Percentiles rank a stretch among this genome's conserved stretches.
phyloP scores from a whole-genome alignment of 2,797 vertebrate genomes.

The Trachurus trachurus region DNA sequence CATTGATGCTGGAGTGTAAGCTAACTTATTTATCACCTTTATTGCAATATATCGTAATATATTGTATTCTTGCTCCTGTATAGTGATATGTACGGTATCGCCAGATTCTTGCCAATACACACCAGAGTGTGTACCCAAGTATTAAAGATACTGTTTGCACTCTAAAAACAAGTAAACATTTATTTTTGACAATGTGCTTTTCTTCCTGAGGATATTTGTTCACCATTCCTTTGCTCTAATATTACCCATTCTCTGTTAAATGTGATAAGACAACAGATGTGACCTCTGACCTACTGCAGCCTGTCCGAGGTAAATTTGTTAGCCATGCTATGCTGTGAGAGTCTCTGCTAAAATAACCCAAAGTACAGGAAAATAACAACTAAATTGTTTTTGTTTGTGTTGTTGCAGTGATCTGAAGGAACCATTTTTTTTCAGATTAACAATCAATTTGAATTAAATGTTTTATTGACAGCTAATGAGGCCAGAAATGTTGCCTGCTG shows the following conservation, averaged over 20 bases:
- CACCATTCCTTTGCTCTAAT: slow-evolving; percentile 12
- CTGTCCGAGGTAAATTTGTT: slow-evolving; percentile 2
- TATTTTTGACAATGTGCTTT: slow-evolving; percentile 2
- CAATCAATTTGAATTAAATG: background rate
- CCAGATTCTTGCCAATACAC: no score
- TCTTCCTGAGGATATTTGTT: background rate
- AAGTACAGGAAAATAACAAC: background rate
- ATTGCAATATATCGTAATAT: no score
- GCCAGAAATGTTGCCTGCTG: background rate
- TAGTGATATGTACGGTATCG: no score
- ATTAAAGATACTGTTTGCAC: slow-evolving; percentile 10
- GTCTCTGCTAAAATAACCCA: background rate
- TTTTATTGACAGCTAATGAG: slow-evolving; percentile 2
- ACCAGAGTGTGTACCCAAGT: background rate
- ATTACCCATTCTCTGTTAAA: slow-evolving; percentile 23
- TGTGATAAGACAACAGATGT: slow-evolving; percentile 40
- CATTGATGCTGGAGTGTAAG: no score
- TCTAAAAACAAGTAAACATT: background rate
- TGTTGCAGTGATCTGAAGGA: background rate
- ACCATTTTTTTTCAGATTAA: background rate
- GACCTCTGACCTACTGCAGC: slow-evolving; percentile 31
- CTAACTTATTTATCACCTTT: no score
- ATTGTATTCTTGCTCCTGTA: no score
- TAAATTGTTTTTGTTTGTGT: background rate
- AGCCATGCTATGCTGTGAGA: background rate